phyloP scores from a whole-genome alignment of 2,888 invertebrate genomes.

The Ornithoptera alexandrae region DNA sequence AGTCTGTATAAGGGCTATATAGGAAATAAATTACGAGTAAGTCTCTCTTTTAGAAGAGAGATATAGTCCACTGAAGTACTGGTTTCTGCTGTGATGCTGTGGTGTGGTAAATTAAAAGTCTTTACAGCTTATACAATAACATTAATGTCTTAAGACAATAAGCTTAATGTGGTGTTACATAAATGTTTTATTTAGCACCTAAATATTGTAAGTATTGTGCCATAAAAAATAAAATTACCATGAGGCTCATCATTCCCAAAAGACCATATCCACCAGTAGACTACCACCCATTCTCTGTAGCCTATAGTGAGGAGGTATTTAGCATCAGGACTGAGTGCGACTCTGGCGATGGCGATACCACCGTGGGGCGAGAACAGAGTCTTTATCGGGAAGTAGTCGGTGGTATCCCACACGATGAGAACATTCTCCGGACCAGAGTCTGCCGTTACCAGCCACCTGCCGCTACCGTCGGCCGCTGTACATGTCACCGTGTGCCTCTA shows the following conservation, averaged over 20 bases:
- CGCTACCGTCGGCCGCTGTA: slow-evolving; percentile 70
- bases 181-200: too few relatives aligned
- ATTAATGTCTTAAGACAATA: too few relatives aligned
- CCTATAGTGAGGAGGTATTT: slow-evolving; percentile 80
- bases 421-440: slow-evolving; percentile 79
- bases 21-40: too few relatives aligned
- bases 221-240: slow-evolving; percentile 55
- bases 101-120: too few relatives aligned
- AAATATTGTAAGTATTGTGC: too few relatives aligned
- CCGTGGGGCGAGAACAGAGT: slow-evolving; percentile 79
- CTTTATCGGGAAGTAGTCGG: slow-evolving; percentile 69
- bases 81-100: too few relatives aligned
- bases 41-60: too few relatives aligned
- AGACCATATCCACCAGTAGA: slow-evolving; percentile 84
- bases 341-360: slow-evolving; percentile 52
- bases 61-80: too few relatives aligned
- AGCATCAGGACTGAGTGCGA: slow-evolving; percentile 77
- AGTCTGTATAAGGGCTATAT: too few relatives aligned
- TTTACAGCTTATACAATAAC: too few relatives aligned
- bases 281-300: slow-evolving; percentile 60
- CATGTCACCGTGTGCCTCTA: slow-evolving; percentile 76
- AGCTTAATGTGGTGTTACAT: too few relatives aligned
- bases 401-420: slow-evolving; percentile 81
- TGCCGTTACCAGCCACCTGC: slow-evolving; percentile 81
- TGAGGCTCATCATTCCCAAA: slow-evolving; percentile 72